These are phyloP conservation scores for Vidua chalybeata DNA, from an alignment of 2,113 vertebrate species.

Conservation along the genomic window DNA sequence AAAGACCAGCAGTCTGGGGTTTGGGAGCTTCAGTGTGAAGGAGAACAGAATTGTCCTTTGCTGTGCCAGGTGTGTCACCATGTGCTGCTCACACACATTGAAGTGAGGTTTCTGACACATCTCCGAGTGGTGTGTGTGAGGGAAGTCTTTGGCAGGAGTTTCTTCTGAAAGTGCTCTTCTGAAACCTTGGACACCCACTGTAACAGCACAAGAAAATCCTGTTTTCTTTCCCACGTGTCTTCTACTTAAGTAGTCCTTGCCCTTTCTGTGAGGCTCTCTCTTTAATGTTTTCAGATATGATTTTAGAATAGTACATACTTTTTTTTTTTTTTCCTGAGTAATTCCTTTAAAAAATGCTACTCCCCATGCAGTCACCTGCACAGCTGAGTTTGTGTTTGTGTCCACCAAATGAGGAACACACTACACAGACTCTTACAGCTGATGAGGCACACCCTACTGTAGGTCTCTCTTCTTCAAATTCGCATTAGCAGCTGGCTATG, in stretches of 20 bases:
- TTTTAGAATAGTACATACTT: neutral
- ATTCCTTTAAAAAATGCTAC: neutral
- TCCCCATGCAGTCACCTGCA: neutral
- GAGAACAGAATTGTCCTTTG: neutral
- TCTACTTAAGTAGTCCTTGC: neutral
- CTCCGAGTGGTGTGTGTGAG: fast-evolving
- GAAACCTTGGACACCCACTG: fast-evolving
- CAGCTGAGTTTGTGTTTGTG: neutral
- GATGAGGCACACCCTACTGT: neutral
- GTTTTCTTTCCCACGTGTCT: neutral
- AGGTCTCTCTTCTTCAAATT: neutral
- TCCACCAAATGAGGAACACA: neutral
- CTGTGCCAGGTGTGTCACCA: fast-evolving
- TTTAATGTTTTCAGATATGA: neutral
- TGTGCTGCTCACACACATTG: neutral
- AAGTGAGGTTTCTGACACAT: neutral
- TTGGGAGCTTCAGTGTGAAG: neutral
- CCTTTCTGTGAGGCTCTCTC: neutral
- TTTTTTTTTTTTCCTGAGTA: neutral
- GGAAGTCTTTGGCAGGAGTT: neutral
- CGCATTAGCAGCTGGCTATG: neutral
- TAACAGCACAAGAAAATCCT: neutral
- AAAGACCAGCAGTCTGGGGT: neutral
- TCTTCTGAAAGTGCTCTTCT: neutral
- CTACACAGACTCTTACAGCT: neutral